Percentiles rank a stretch among this genome's conserved stretches.
phyloP scores from a whole-genome alignment of 2,113 vertebrate species.

The Dicerorhinus sumatrensis region DNA sequence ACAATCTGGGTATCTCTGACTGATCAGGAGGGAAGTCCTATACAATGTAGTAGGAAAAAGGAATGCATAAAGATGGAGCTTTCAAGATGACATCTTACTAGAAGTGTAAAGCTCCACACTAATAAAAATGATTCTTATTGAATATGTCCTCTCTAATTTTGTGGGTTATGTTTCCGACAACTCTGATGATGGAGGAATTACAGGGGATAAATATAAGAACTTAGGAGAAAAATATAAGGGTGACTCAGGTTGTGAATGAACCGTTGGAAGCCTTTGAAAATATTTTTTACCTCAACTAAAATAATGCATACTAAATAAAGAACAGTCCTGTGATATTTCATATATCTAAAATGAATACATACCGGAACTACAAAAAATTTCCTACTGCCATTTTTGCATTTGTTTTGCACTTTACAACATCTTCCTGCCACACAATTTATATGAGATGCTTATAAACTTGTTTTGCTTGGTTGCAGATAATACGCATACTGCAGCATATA shows the following conservation, averaged over 20 bases:
- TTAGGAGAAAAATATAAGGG: background rate
- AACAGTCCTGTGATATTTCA: background rate
- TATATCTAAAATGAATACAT: background rate
- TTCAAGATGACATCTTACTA: background rate
- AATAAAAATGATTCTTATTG: background rate
- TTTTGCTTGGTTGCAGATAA: background rate
- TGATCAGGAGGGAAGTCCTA: background rate
- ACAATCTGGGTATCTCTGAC: background rate
- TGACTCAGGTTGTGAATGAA: background rate
- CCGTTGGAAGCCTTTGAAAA: background rate
- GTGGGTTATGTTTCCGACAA: background rate
- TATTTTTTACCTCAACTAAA: slow-evolving; percentile 10
- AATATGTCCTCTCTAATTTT: background rate
- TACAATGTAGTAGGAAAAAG: background rate
- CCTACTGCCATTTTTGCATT: background rate
- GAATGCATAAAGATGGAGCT: background rate
- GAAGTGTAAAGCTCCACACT: background rate
- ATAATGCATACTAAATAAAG: background rate
- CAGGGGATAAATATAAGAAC: background rate
- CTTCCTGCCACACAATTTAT: background rate
- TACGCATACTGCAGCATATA: background rate
- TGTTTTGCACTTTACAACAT: background rate
- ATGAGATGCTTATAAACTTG: background rate
- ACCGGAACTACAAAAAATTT: background rate
- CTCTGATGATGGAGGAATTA: background rate